phyloP scores from a whole-genome alignment of 2,888 invertebrate species.

The Ariolimax columbianus region DNA sequence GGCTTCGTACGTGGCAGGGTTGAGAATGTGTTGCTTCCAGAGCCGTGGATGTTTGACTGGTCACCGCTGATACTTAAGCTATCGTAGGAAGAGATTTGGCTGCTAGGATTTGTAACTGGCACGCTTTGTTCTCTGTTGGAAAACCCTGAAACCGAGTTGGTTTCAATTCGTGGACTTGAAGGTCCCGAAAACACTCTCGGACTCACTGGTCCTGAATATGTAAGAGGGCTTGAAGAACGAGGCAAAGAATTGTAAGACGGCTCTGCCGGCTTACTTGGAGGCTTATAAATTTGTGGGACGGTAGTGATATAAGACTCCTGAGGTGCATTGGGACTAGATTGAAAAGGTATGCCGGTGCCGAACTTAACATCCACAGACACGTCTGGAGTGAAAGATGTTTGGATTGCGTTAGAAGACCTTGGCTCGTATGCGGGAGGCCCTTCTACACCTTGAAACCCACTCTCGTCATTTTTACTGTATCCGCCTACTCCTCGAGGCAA shows the following conservation, averaged over 20 bases:
- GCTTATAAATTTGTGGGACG: background rate
- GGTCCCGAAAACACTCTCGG: background rate
- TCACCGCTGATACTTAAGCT: slow-evolving; percentile 8
- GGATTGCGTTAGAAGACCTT: background rate
- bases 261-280: background rate
- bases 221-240: no score
- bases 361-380: slow-evolving; percentile 1
- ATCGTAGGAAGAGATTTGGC: background rate
- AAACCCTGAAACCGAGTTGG: background rate
- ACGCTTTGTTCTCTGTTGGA: background rate
- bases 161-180: slow-evolving; percentile 15
- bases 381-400: slow-evolving; percentile 1
- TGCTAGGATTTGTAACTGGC: background rate
- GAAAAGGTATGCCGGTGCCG: slow-evolving; percentile 36
- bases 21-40: slow-evolving; percentile 38
- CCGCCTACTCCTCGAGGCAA: slow-evolving; percentile 23
- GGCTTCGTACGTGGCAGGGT: slow-evolving; percentile 39
- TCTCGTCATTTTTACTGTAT: background rate
- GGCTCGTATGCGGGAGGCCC: slow-evolving; percentile 27
- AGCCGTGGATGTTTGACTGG: slow-evolving; percentile 38
- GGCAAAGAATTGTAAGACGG: background rate
- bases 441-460: background rate
- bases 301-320: background rate
- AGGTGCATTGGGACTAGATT: slow-evolving; percentile 1
- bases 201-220: no score